These are phyloP conservation scores for Chaetogeoica ovagalla DNA, from an alignment of 2,888 invertebrate species.

Conservation along the genomic window DNA sequence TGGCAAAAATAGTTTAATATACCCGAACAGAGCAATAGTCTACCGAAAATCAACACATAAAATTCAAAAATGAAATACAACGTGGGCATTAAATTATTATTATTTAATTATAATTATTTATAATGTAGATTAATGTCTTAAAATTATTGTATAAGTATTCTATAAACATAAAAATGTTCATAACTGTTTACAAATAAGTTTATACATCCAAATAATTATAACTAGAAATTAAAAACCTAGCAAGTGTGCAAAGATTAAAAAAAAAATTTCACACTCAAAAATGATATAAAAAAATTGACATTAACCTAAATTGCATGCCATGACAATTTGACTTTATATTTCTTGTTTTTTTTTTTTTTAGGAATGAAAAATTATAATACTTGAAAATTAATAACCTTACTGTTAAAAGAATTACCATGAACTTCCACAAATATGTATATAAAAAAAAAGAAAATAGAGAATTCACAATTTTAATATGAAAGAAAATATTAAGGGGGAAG, in stretches of 20 bases:
- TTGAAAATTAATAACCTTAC: conserved; percentile 28
- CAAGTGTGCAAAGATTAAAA: conserved; percentile 35
- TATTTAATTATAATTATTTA: conserved; percentile 38
- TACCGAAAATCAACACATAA: not conserved
- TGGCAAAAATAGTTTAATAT: not conserved
- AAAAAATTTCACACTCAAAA: conserved; percentile 44
- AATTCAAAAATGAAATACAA: conserved; percentile 25
- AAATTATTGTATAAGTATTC: conserved; percentile 47
- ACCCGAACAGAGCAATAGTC: not conserved
- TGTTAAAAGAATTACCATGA: conserved; percentile 33
- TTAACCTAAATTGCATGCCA: conserved; percentile 32
- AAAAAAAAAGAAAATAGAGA: conserved; percentile 12
- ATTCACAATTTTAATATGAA: conserved; percentile 23
- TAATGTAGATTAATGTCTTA: conserved; percentile 47
- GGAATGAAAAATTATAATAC: conserved; percentile 53
- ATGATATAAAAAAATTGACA: conserved; percentile 30
- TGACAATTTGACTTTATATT: conserved; percentile 31
- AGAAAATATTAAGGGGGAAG: conserved; percentile 11
- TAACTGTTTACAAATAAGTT: conserved; percentile 50
- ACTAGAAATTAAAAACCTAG: conserved; percentile 35
- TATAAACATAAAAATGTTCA: conserved; percentile 41
- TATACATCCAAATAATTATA: conserved; percentile 47
- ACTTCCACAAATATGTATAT: conserved; percentile 38
- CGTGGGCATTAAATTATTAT: conserved; percentile 29
- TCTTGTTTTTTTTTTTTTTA: conserved; percentile 21